Base-by-base conservation (phyloP, 2,113 vertebrate genomes). In the Caranx ignobilis region DNA sequence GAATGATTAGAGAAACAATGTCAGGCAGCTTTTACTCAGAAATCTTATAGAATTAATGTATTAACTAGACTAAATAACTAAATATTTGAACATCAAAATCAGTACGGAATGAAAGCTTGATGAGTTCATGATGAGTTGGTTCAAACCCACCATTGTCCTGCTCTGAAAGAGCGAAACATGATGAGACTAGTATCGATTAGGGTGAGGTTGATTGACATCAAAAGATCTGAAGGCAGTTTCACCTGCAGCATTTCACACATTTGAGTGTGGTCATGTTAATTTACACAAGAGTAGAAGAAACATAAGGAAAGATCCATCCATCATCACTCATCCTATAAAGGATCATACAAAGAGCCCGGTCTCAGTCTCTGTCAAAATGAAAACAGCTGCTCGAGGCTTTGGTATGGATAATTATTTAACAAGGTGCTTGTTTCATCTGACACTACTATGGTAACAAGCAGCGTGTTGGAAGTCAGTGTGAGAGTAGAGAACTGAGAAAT, bases 401-500 rank as follows among this genome's bases (percentile, higher is more conserved):
- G 37, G 43, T 47, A 19, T 31, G 11, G 50, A 69, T 77, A 35
- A 41, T 59, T 64, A 60, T 74, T 70, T 32, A 61, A 54, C 32
- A 55, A 19, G 39, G 31, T 56, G 52, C 26, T 34, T 0, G 41
- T 47, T 64, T 61, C 34, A 76, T 76, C 39, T 72, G 18, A 48
- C 16, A 19, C 18, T 9, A 8, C 48, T 52, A n/a, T 52, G 19
- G 48, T 37, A 37, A 7, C 19, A 19, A 26, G 32, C 4, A 13
- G 13, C 13, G 59, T 9, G 13, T 15, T 15, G 11, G 12, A 50
- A 66, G 15, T 6, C 31, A 66, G 31, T 16, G 26, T 64, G 3
- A 67, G 32, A 52, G 55, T 12, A n/a, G 12, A 77, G 21, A 43
- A 35, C 35, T 16, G 3, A 48, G 11, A 65, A 18, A 48, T 19